phyloP scores from a whole-genome alignment of 2,888 invertebrate species.

The Chrysolina oricalcia region DNA sequence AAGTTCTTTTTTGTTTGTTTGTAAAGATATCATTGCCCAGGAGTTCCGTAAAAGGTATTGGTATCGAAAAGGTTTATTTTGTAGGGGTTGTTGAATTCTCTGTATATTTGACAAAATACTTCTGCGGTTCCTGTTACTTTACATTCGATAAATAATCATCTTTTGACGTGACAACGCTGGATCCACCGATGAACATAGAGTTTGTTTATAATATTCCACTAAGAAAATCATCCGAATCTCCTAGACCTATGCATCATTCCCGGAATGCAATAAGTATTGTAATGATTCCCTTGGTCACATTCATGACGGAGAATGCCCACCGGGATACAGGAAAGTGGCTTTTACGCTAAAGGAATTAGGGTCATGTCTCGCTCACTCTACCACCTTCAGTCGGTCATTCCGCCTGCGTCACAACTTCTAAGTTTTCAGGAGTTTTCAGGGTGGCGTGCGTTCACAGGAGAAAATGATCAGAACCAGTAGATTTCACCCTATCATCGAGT shows the following conservation, averaged over 20 bases:
- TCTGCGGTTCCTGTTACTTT: no score
- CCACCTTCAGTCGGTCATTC: conserved; percentile 3
- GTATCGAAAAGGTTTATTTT: no score
- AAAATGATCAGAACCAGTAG: conserved; percentile 23
- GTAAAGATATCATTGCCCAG: no score
- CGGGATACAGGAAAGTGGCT: neutral
- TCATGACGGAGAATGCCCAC: neutral
- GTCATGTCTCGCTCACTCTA: neutral
- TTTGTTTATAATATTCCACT: no score
- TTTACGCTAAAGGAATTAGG: conserved; percentile 15
- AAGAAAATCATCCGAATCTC: no score
- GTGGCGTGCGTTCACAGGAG: conserved; percentile 8
- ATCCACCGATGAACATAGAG: no score
- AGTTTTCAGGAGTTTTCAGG: conserved; percentile 30
- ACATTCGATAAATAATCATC: no score
- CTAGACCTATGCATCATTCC: neutral
- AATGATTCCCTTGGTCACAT: neutral
- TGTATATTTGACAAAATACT: no score
- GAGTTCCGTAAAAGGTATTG: no score
- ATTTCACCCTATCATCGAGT: conserved; percentile 26
- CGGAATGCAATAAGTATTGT: neutral
- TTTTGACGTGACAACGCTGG: no score
- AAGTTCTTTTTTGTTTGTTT: no score
- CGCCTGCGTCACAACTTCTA: conserved; percentile 26
- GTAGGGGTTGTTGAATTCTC: no score